Evolutionary conservation across 2,113 vertebrate species (phyloP).

Genomic region (Vidua chalybeata): DNA sequence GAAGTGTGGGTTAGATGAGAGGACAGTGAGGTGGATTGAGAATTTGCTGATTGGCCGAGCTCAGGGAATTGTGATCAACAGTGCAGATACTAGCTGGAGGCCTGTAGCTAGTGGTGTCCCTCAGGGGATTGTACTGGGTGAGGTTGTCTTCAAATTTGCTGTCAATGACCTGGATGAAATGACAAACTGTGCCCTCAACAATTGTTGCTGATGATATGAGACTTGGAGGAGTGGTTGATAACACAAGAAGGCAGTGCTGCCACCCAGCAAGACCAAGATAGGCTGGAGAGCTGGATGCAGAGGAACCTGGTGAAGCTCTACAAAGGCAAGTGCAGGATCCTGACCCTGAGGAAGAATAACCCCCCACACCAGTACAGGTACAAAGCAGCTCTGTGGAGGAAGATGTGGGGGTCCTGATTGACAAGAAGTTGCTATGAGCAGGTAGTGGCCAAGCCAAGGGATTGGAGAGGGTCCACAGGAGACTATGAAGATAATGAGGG

Average conservation of each 20-base stretch:
- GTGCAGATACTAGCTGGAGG: neutral
- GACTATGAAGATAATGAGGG: neutral
- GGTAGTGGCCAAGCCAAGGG: neutral
- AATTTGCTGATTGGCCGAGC: fast-evolving
- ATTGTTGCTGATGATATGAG: neutral
- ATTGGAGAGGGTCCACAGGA: neutral
- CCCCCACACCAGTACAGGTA: neutral
- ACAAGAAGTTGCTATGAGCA: neutral
- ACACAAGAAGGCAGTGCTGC: neutral
- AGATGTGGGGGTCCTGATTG: fast-evolving
- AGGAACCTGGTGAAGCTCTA: neutral
- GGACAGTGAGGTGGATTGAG: neutral
- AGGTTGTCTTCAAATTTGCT: neutral
- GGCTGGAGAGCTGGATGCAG: neutral
- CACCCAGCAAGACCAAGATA: neutral
- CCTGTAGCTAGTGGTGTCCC: neutral
- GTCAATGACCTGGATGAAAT: neutral
- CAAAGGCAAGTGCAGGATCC: neutral
- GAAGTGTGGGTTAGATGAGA: neutral
- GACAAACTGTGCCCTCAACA: neutral
- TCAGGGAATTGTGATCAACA: neutral
- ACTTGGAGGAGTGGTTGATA: neutral
- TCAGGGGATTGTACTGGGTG: neutral
- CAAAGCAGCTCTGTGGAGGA: neutral
- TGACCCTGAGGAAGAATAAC: neutral